Evolutionary conservation across 2,888 invertebrate genomes (phyloP).

Genomic region (Meliscaeva auricollis): DNA sequence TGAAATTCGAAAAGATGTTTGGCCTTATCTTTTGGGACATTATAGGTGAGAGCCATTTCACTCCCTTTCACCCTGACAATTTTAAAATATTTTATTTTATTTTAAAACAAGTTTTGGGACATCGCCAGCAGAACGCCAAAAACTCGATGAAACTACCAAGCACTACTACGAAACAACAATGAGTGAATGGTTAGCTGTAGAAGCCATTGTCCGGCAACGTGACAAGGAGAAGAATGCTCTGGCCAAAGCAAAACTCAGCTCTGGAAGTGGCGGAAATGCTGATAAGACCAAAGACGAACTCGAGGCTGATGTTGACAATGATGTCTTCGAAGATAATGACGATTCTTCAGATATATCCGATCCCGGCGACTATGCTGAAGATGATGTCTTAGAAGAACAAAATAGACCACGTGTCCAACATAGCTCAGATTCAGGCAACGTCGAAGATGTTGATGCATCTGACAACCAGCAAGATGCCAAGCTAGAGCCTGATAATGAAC

Average conservation of each 20-base stretch:
- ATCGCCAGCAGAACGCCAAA: slow-evolving; percentile 87
- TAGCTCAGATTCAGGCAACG: slow-evolving; percentile 83
- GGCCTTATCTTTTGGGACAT: slow-evolving; percentile 95
- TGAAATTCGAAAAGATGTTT: slow-evolving; percentile 90
- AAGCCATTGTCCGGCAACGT: slow-evolving; percentile 93
- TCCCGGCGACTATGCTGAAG: slow-evolving; percentile 84
- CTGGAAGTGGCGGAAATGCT: slow-evolving; percentile 87
- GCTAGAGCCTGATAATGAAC: not conserved
- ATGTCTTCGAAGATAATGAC: slow-evolving; percentile 85
- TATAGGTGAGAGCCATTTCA: slow-evolving; percentile 85
- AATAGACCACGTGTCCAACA: slow-evolving; percentile 82
- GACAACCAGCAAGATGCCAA: slow-evolving; percentile 56
- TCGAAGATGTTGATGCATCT: slow-evolving; percentile 81
- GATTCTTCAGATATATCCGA: slow-evolving; percentile 81
- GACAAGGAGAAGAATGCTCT: slow-evolving; percentile 94
- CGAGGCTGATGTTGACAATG: slow-evolving; percentile 86
- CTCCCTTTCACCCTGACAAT: not conserved
- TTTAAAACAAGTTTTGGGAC: slow-evolving; percentile 87
- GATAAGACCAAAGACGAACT: slow-evolving; percentile 84
- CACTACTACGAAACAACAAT: slow-evolving; percentile 94
- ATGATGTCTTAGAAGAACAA: slow-evolving; percentile 80
- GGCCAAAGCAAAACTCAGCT: slow-evolving; percentile 92
- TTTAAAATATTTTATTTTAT: slow-evolving; percentile 69
- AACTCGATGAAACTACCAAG: slow-evolving; percentile 88
- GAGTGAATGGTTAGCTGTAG: slow-evolving; percentile 98